Conservation (phyloP, 2,888 invertebrate species). For the Pachymerium ferrugineum region DNA sequence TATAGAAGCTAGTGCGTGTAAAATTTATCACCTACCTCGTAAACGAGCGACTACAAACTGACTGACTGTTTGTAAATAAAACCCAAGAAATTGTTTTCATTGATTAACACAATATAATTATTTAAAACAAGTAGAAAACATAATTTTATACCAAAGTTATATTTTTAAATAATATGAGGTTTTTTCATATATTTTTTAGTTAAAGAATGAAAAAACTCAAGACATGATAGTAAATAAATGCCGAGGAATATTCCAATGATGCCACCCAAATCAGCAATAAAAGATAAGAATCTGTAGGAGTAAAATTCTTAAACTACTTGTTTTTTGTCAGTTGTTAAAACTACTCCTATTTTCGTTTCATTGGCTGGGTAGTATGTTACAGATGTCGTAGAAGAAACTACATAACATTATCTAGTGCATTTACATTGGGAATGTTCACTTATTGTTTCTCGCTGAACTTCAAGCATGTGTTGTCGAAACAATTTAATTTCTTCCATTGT, state of each 20-base stretch:
- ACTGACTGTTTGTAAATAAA: no score
- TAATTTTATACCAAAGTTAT: not conserved
- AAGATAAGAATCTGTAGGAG: not conserved
- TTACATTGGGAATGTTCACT: not conserved
- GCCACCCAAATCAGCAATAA: not conserved
- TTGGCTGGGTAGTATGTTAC: not conserved
- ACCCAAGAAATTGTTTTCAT: no score
- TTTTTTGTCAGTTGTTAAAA: not conserved
- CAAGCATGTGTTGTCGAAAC: not conserved
- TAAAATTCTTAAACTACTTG: not conserved
- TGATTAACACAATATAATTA: no score
- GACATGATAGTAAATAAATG: not conserved
- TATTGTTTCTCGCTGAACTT: not conserved
- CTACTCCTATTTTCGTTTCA: not conserved
- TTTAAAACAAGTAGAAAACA: no score
- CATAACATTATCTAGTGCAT: not conserved
- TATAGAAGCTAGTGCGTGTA: no score
- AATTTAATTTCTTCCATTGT: not conserved
- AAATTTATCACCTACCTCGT: no score
- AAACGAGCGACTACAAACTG: no score
- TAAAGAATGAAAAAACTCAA: not conserved
- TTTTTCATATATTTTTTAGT: not conserved
- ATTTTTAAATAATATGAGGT: not conserved
- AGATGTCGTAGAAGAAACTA: not conserved
- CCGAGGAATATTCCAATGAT: not conserved